Base-by-base conservation (phyloP, 2,113 vertebrate species). In the Copsychus sechellarum region DNA sequence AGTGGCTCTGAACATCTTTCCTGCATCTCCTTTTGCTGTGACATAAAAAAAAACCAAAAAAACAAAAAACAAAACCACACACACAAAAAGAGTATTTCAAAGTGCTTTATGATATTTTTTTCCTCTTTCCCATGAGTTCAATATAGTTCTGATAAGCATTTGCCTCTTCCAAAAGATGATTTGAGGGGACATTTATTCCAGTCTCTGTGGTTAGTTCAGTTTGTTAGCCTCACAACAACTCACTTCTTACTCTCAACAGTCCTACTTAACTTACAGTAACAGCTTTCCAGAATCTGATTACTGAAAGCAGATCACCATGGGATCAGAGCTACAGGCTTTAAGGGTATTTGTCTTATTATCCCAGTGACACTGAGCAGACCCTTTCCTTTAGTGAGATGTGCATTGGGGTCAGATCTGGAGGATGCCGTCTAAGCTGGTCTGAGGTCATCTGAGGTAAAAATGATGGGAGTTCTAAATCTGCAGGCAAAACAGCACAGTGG, bases 251-350 rank as follows among this genome's bases (percentile, higher is more conserved):
- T 79, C 88, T 24, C 29, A 73, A 16, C 56, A 56, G 43, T 17
- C 82, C 0, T 0, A 62, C 90, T 40, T 76, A 67, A 93, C 62
- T 92, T 95, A 47, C 40, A 74, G 73, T 51, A 77, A 91, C 83
- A 90, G 95, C 78, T 95, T 93, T 86, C 74, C 79, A 88, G 92
- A 95, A 97, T 96, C 96, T 96, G 94, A 96, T 96, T 97, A 97
- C 86, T 48, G 72, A 81, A 97, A 96, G 96, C 76, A 97, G 95
- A 95, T 96, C 86, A 24, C 83, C 36, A 1, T 40, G 53, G 95
- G 94, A 97, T 97, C 94, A 95, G 93, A 95, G 90, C 94, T 84
- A 64, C 84, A 95, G 95, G 96, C 86, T 96, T 97, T 95, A 90
- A 90, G 79, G 81, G 69, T 93, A 97, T 97, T 97, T 95, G 92